phyloP scores from a whole-genome alignment of 2,113 vertebrate genomes.

The Mastomys coucha region DNA sequence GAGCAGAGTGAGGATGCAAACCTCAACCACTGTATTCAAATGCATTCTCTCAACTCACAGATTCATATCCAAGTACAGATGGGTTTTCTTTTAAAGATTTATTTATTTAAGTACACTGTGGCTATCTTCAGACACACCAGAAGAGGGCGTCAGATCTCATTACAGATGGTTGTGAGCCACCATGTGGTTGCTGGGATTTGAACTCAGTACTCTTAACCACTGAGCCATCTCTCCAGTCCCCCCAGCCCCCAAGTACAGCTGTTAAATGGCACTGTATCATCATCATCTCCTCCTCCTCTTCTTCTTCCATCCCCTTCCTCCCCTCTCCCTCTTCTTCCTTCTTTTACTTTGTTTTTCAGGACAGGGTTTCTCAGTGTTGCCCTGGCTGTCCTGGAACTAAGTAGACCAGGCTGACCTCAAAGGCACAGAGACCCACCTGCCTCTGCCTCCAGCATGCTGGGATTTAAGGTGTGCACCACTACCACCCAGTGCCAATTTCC shows the following conservation, averaged over 20 bases:
- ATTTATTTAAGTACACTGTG: no score
- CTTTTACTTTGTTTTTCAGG: neutral
- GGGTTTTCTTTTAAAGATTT: no score
- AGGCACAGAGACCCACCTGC: neutral
- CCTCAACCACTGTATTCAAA: no score
- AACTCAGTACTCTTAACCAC: no score
- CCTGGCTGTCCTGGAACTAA: neutral
- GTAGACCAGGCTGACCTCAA: neutral
- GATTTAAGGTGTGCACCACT: neutral
- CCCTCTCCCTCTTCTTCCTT: neutral
- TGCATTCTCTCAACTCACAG: neutral
- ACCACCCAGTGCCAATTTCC: neutral
- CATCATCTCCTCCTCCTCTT: no score
- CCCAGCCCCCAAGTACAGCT: neutral
- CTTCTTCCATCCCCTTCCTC: no score
- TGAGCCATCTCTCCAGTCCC: no score
- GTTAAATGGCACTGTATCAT: neutral
- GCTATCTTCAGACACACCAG: no score
- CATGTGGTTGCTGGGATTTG: no score
- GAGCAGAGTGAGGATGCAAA: neutral
- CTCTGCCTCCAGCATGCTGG: neutral
- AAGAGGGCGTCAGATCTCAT: no score
- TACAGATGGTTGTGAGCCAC: no score
- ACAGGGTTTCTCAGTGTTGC: neutral
- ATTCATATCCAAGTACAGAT: neutral